phyloP scores from a whole-genome alignment of 2,888 invertebrate species.

The Lochmaea crataegi region DNA sequence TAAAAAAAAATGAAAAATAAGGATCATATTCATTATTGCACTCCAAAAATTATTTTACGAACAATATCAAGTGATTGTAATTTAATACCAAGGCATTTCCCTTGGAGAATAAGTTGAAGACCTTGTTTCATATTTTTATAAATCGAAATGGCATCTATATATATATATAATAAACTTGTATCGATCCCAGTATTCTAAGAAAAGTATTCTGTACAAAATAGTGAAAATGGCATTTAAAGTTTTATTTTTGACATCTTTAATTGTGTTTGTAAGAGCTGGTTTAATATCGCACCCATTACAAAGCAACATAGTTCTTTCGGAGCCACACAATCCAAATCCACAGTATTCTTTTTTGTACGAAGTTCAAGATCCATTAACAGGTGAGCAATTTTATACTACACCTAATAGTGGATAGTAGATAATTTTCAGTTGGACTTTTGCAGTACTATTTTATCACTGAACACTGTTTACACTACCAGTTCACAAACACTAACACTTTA shows the following conservation, averaged over 20 bases:
- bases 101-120: background rate
- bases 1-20: too few relatives aligned
- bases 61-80: slow-evolving; percentile 10
- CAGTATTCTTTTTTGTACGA: slow-evolving; percentile 78
- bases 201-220: background rate
- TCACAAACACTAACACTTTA: too few relatives aligned
- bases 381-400: too few relatives aligned
- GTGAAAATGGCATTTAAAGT: slow-evolving; percentile 22
- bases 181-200: background rate
- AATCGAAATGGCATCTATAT: background rate
- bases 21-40: background rate
- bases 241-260: slow-evolving; percentile 1
- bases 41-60: background rate
- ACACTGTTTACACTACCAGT: too few relatives aligned
- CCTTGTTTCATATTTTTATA: slow-evolving; percentile 10
- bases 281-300: slow-evolving; percentile 55
- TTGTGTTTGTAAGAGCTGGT: slow-evolving; percentile 14
- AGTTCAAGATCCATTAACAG: slow-evolving; percentile 71
- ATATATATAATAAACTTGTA: slow-evolving; percentile 5
- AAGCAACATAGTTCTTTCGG: slow-evolving; percentile 62
- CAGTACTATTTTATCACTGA: too few relatives aligned
- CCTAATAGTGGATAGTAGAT: too few relatives aligned
- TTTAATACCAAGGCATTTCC: background rate
- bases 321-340: slow-evolving; percentile 71
- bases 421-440: too few relatives aligned